Percentiles rank a stretch among this genome's conserved stretches.
These are phyloP conservation scores for Drosophila greeni DNA, from an alignment of 2,888 invertebrate species.

Conservation along the genomic window DNA sequence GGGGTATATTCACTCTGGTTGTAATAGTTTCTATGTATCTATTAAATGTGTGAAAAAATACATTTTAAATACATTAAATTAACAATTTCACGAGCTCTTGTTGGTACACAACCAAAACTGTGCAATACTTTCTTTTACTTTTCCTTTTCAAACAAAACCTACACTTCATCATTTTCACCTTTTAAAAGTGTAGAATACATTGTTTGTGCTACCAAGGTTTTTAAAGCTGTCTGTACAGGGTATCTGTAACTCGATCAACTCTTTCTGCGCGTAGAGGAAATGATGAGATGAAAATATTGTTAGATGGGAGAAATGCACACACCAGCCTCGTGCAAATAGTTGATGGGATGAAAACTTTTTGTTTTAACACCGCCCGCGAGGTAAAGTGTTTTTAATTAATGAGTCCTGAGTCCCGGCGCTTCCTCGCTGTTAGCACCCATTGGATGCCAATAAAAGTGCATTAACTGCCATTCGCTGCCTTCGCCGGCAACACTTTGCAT, in stretches of 20 bases:
- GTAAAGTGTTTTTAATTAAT: conserved; percentile 68
- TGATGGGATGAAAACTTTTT: conserved; percentile 14
- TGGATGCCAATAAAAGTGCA: conserved; percentile 62
- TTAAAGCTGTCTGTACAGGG: neutral
- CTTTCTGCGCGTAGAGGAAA: neutral
- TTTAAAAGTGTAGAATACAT: too few species aligned
- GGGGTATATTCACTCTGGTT: too few species aligned
- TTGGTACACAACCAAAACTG: too few species aligned
- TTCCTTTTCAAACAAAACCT: too few species aligned
- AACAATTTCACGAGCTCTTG: neutral
- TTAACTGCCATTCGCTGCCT: conserved; percentile 60
- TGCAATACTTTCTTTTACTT: too few species aligned
- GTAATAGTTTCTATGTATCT: neutral
- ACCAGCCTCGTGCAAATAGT: neutral
- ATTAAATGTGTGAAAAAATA: neutral
- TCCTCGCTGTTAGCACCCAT: conserved; percentile 42
- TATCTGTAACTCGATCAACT: neutral
- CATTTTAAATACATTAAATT: neutral
- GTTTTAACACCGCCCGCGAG: conserved; percentile 18
- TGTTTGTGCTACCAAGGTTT: too few species aligned
- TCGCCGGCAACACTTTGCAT: conserved; percentile 20
- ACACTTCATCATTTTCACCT: too few species aligned
- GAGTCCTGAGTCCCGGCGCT: conserved; percentile 28
- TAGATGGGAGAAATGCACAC: conserved; percentile 15
- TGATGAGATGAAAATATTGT: neutral